phyloP scores from a whole-genome alignment of 2,797 vertebrate genomes.

The Melopsittacus undulatus region DNA sequence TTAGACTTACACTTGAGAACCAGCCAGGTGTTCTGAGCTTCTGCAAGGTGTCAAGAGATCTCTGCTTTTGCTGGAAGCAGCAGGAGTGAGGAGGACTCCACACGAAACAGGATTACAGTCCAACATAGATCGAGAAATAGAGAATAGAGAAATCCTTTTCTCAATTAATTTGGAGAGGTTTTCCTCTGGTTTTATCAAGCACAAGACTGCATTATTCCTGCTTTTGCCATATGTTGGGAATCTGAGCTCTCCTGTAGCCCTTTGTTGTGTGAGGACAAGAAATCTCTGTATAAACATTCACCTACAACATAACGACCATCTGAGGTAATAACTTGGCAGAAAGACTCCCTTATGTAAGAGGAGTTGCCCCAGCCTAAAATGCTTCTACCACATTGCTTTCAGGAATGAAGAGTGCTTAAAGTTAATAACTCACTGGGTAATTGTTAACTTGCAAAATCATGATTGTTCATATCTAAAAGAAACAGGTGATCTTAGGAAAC shows the following conservation, averaged over 20 bases:
- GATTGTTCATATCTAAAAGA: slow-evolving; percentile 24
- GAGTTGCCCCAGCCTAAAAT: slow-evolving; percentile 13
- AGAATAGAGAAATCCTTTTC: not conserved
- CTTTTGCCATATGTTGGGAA: not conserved
- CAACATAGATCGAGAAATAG: not conserved
- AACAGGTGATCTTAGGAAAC: not conserved
- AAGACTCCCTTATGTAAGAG: slow-evolving; percentile 17
- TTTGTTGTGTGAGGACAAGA: not conserved
- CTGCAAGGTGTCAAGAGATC: not conserved
- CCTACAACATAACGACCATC: not conserved
- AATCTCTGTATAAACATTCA: slow-evolving; percentile 13
- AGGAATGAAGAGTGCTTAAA: slow-evolving; percentile 31
- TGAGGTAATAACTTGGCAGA: slow-evolving; percentile 32
- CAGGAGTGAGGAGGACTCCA: not conserved
- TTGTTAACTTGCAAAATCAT: not conserved
- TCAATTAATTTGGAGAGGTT: not conserved
- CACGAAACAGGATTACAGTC: not conserved
- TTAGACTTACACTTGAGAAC: slow-evolving; percentile 4
- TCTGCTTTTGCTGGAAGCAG: not conserved
- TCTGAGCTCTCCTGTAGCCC: not conserved
- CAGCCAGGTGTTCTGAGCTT: slow-evolving; percentile 14
- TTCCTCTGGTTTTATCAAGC: not conserved
- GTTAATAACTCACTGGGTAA: slow-evolving; percentile 52
- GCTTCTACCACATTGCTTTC: not conserved
- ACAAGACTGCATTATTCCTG: not conserved